phyloP scores from a whole-genome alignment of 2,113 vertebrate genomes.

The Heptranchias perlo region DNA sequence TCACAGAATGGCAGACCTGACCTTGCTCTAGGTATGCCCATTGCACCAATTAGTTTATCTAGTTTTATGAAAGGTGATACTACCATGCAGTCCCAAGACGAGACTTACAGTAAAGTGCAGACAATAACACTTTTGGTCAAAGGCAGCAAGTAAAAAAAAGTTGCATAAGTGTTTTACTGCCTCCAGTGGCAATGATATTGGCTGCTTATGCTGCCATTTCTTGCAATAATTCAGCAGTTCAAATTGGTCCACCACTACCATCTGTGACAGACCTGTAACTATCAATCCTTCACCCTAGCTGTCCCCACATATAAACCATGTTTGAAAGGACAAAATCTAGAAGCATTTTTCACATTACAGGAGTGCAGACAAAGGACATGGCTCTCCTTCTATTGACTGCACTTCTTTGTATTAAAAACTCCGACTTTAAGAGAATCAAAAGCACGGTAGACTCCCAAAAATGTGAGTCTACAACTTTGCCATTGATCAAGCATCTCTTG shows the following conservation, averaged over 20 bases:
- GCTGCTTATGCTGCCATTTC: background rate
- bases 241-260: background rate
- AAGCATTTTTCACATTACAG: background rate
- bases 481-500: background rate
- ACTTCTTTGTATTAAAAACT: background rate
- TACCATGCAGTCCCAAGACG: background rate
- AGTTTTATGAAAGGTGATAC: background rate
- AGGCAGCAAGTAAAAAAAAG: background rate
- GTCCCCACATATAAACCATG: background rate
- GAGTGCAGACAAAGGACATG: background rate
- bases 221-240: background rate
- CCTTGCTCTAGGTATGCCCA: slow-evolving; percentile 30
- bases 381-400: background rate
- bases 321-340: background rate
- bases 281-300: background rate
- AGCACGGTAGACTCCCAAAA: too few relatives aligned
- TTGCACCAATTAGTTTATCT: background rate
- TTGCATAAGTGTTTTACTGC: background rate
- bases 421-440: background rate
- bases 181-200: background rate
- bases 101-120: background rate
- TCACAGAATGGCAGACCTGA: background rate
- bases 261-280: background rate
- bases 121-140: background rate
- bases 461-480: background rate